phyloP scores from a whole-genome alignment of 2,888 invertebrate genomes.

The Plebejus melissa region DNA sequence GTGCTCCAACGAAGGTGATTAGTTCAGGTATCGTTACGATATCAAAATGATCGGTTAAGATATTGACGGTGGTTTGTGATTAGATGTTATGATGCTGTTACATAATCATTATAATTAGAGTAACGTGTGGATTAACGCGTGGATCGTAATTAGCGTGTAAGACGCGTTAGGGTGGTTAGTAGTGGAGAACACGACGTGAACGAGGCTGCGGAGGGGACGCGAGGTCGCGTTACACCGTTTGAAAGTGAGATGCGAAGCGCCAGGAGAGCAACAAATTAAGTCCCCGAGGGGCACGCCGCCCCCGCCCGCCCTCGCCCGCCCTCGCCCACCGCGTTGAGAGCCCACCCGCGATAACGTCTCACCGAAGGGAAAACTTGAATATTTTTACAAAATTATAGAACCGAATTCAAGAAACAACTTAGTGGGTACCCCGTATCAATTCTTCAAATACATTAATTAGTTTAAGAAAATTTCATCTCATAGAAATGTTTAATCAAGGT shows the following conservation, averaged over 20 bases:
- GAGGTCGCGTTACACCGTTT: constrained; percentile 76
- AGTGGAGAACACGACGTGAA: constrained; percentile 55
- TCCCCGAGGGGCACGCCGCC: constrained; percentile 67
- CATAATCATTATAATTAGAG: constrained; percentile 3
- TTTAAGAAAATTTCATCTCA: background rate
- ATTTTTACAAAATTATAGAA: constrained; percentile 71
- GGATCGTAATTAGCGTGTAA: constrained; percentile 37
- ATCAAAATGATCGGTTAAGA: background rate
- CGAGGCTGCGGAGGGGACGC: constrained; percentile 60
- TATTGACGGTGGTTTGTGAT: background rate
- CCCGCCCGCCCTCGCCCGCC: constrained; percentile 55
- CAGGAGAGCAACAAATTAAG: constrained; percentile 79
- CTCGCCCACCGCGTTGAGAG: constrained; percentile 57
- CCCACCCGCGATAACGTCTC: constrained; percentile 69
- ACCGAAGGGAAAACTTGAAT: constrained; percentile 74
- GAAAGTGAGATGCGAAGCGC: constrained; percentile 78
- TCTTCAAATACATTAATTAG: constrained; percentile 20
- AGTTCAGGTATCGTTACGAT: background rate
- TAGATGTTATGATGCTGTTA: constrained; percentile 1
- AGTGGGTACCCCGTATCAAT: constrained; percentile 61
- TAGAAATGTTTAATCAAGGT: background rate
- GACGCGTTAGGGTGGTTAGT: constrained; percentile 33
- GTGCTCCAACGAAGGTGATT: background rate
- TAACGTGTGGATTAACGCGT: constrained; percentile 15
- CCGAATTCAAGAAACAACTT: constrained; percentile 69